Percentiles rank a stretch among this genome's conserved stretches.
Evolutionary conservation across 2,888 invertebrate genomes (phyloP).

Genomic region (Troilus luridus): DNA sequence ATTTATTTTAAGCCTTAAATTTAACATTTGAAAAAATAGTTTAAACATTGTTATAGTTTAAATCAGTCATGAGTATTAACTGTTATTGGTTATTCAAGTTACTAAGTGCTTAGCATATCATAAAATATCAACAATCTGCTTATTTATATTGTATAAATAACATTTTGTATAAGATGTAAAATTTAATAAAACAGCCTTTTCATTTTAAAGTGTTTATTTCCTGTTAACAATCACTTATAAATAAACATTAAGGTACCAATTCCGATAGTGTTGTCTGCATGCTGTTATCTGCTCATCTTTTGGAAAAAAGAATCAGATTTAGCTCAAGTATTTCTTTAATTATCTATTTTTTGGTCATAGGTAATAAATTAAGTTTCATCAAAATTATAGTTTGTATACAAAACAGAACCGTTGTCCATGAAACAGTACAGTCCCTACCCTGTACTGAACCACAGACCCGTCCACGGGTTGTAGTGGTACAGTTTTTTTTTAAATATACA

Average conservation of each 20-base stretch:
- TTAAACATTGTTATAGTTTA: conserved; percentile 21
- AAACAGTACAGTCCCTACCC: no score
- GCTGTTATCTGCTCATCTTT: neutral
- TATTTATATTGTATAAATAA: conserved; percentile 32
- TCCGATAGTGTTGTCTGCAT: neutral
- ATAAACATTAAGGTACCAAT: neutral
- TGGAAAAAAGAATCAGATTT: neutral
- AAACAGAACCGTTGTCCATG: no score
- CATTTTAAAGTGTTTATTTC: neutral
- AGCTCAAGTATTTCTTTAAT: neutral
- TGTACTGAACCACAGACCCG: no score
- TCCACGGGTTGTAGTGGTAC: no score
- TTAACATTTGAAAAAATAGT: neutral
- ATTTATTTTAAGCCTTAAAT: conserved; percentile 16
- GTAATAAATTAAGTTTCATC: no score
- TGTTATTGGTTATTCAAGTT: conserved; percentile 20
- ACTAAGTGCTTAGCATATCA: conserved; percentile 17
- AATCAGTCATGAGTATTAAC: neutral
- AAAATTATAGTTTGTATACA: no score
- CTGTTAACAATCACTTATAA: neutral
- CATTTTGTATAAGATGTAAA: neutral
- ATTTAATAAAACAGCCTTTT: conserved; percentile 42
- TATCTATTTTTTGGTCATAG: neutral
- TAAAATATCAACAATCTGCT: neutral
- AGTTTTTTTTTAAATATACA: no score